Evolutionary conservation across 2,797 vertebrate species (phyloP).

Genomic region (Ispidina picta): DNA sequence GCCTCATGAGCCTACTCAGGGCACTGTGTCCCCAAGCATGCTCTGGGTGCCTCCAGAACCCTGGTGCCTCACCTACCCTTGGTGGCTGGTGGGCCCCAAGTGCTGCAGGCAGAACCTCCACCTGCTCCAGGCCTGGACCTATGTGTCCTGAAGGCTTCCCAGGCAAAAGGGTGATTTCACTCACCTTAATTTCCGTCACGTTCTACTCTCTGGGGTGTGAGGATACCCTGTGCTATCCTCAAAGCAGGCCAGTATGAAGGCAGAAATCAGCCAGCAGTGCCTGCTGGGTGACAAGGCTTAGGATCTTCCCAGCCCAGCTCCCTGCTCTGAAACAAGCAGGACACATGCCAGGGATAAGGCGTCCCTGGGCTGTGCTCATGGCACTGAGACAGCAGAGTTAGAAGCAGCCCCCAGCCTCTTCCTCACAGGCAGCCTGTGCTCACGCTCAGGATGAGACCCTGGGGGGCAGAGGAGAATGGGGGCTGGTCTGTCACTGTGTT

Average conservation of each 20-base stretch:
- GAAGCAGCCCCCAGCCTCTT: no score
- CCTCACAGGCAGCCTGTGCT: neutral
- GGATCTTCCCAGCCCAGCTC: neutral
- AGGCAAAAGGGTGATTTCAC: neutral
- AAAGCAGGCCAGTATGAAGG: neutral
- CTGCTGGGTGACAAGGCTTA: neutral
- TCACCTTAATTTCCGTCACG: neutral
- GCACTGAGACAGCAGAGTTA: no score
- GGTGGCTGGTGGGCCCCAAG: neutral
- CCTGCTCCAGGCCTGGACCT: neutral
- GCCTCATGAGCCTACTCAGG: neutral
- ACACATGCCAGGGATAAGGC: neutral
- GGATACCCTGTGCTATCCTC: neutral
- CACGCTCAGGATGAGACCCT: slow-evolving; percentile 52
- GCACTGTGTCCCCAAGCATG: fast-evolving
- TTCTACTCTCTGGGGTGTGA: fast-evolving
- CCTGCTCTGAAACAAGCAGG: neutral
- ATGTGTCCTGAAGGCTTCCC: neutral
- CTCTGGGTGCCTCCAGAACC: neutral
- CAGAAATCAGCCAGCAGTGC: neutral
- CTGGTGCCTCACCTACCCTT: neutral
- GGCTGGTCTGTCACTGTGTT: neutral
- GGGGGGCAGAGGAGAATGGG: slow-evolving; percentile 43
- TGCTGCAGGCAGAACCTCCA: neutral
- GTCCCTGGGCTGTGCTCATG: neutral